Base-by-base conservation (phyloP, 2,797 vertebrate genomes). In the Menidia menidia region DNA sequence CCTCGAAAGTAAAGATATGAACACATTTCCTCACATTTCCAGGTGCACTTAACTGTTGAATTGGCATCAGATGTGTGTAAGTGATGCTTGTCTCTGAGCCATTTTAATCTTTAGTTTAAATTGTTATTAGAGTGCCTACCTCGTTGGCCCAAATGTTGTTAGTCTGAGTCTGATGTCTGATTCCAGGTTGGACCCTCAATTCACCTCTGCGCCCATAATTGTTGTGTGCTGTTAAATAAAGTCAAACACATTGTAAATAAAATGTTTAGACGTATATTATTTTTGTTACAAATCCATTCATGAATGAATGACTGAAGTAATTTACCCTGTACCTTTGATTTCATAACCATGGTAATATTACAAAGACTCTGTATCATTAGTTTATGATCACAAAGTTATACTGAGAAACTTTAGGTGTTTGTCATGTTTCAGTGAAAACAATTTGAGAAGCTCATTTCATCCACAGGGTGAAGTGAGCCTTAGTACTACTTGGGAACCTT, bases 401-500 rank as follows among this genome's bases (percentile, higher is more conserved):
- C 42, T 66, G 50, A 41, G 2, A 15, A 6, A 0, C 14, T 51
- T 75, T n/a, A 32, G 11, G 53, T 51, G 68, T 78, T 58, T 52
- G 18, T 31, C 25, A n/a, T 79, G 73, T 84, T 73, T 84, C 84
- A 66, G 2, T 75, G 52, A 65, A 30, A 25, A 25, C 25, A 30
- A n/a, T 69, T 62, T 31, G 48, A 60, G 61, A 55, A 50, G 60
- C 65, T 80, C 69, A 31, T 68, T 63, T 69, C 53, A 53, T 69
- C 15, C 59, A 19, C 72, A 48, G 19, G 52, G 47, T 14, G 42
- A 78, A 68, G 70, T 81, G 71, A 84, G 73, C 78, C 65, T 33
- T 39, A 12, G 69, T 83, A 87, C 85, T 80, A 85, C 75, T 78
- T 84, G 80, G 73, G 81, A 90, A 87, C 61, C 64, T 86, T 75